Evolutionary conservation across 2,888 invertebrate species (phyloP).

Genomic region (Dinocampus coccinellae): DNA sequence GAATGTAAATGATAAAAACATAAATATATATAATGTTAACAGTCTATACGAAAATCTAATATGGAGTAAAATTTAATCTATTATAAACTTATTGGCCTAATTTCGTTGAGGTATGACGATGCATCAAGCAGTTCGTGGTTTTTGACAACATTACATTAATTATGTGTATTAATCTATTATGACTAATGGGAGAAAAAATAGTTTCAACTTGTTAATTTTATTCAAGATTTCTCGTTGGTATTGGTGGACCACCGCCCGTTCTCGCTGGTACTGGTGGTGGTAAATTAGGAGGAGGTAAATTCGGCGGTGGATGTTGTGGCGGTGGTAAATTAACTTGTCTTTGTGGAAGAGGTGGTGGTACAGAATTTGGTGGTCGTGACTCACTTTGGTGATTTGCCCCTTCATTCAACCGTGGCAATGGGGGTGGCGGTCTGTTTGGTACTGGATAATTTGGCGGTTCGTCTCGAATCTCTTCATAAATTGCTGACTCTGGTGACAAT

Average conservation of each 20-base stretch:
- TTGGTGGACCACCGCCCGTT: slow-evolving; percentile 76
- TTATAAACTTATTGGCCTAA: slow-evolving; percentile 11
- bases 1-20: not conserved
- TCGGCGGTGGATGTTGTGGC: slow-evolving; percentile 62
- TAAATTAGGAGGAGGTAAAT: slow-evolving; percentile 67
- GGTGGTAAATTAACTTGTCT: slow-evolving; percentile 62
- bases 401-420: slow-evolving; percentile 59
- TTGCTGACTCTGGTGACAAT: slow-evolving; percentile 57
- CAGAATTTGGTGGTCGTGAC: slow-evolving; percentile 51
- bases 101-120: slow-evolving; percentile 20
- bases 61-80: not conserved
- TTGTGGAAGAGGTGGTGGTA: slow-evolving; percentile 64
- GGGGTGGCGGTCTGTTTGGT: slow-evolving; percentile 65
- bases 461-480: slow-evolving; percentile 67
- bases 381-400: slow-evolving; percentile 46
- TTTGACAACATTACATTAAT: not conserved
- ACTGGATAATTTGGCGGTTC: slow-evolving; percentile 60
- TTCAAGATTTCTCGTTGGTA: slow-evolving; percentile 73
- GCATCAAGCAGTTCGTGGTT: not conserved
- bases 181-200: not conserved
- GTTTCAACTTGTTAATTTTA: not conserved
- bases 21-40: not conserved
- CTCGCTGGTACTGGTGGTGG: slow-evolving; percentile 75
- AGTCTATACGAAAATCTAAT: not conserved
- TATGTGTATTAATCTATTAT: not conserved